Conservation (phyloP, 2,113 vertebrate species). For the Aptenodytes patagonicus region DNA sequence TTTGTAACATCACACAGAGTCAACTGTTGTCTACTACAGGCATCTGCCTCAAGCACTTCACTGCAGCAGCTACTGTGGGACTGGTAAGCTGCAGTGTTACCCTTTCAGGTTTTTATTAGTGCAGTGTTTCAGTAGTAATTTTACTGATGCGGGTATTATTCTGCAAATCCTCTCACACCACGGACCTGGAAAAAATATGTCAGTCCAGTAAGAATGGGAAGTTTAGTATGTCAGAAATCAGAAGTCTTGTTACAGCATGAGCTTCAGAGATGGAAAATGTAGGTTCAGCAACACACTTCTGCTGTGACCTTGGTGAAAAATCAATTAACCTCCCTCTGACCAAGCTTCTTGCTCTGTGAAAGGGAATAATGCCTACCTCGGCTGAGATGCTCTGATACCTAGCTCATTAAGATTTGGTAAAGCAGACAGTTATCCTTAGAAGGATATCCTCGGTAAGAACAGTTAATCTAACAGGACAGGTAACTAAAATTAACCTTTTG, state of each 20-base stretch:
- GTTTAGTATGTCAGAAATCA: not conserved
- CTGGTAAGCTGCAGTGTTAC: rapidly evolving
- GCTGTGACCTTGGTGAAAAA: constrained; percentile 51
- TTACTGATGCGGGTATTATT: not conserved
- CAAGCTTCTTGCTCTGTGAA: not conserved
- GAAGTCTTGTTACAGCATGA: not conserved
- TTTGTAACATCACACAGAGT: not conserved
- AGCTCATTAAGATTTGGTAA: constrained; percentile 18
- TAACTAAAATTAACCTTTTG: not conserved
- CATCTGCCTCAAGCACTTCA: not conserved
- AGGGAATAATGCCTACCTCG: not conserved
- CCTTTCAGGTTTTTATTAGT: not conserved
- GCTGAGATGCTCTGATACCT: not conserved
- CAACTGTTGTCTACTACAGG: not conserved
- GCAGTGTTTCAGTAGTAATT: not conserved
- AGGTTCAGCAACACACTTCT: constrained; percentile 2
- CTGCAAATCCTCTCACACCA: not conserved
- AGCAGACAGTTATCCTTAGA: not conserved
- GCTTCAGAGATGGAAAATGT: not conserved
- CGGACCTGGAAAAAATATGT: not conserved
- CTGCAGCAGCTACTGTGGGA: not conserved
- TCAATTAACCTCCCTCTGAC: constrained; percentile 56
- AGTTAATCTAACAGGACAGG: not conserved
- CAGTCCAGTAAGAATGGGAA: not conserved
- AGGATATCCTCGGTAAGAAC: not conserved